A percentile compares a stretch with the other conserved stretches of the same genome.
Conservation (phyloP, 2,113 vertebrate genomes). For the Pluvianellus socialis region DNA sequence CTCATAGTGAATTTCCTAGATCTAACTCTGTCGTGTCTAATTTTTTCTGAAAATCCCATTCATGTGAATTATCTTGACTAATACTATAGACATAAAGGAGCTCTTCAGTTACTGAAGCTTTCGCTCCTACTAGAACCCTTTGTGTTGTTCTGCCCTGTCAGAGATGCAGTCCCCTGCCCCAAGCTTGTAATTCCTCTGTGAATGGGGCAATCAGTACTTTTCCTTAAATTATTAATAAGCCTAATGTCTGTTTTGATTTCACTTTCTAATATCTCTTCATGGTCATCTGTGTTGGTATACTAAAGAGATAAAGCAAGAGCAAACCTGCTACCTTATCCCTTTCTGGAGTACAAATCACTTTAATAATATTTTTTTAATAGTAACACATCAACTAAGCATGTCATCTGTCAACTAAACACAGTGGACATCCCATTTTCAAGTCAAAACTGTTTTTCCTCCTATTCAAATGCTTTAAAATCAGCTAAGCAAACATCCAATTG, state of each 20-base stretch:
- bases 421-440: background rate
- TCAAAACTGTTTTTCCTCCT: background rate
- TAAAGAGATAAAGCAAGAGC: background rate
- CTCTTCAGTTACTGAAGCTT: background rate
- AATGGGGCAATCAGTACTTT: background rate
- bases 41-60: background rate
- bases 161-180: background rate
- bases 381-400: background rate
- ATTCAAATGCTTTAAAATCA: background rate
- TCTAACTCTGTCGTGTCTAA: background rate
- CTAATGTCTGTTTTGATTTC: background rate
- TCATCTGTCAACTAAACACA: background rate
- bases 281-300: background rate
- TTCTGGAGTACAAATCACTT: background rate
- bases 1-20: background rate
- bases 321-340: background rate
- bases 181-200: background rate
- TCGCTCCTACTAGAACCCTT: background rate
- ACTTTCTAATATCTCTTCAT: background rate
- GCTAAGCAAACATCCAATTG: background rate
- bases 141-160: background rate
- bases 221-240: background rate
- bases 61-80: background rate
- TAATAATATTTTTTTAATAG: background rate
- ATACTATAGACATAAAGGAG: background rate